Base-by-base conservation (phyloP, 2,888 invertebrate species). In the Agapostemon virescens region DNA sequence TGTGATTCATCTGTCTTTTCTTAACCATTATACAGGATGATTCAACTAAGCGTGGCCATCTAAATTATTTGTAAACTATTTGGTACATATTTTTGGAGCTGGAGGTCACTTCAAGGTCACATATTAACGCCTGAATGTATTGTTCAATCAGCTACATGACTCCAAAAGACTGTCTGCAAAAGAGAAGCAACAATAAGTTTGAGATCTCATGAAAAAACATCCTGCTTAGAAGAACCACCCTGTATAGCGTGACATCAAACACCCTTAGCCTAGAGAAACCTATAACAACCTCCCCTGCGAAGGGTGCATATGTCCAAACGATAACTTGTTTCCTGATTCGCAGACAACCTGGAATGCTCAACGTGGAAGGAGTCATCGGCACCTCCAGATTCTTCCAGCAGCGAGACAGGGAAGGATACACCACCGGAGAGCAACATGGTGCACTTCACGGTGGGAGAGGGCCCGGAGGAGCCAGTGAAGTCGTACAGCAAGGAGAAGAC, bases 381-480 rank as follows among this genome's bases (percentile, higher is more conserved):
- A 61, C 92, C 92, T 3, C 93, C 93, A 9, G 94, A 94, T 87
- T 94, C 94, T 0, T 94, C 94, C 33, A 94, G 94, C 84, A 94
- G 94, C 85, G 94, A 94, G 84, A 93, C 93, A 17, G 94, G 94
- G 70, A 94, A 93, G 88, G 94, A 93, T 11, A 92, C 92, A 17
- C 92, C 92, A 13, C 92, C 92, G n/a, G 92, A 92, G 84, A 81
- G 86, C n/a, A 81, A 40, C 33, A 83, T 79, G 7, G 92, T 92
- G 9, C 92, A 91, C 70, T 92, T 93, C 78, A 91, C 89, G 20
- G 86, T 92, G 23, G 92, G 92, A 64, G 92, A 92, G 30, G 89
- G 87, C 5, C 79, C 76, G 45, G 90, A 89, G 30, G 85, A 86
- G 40, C 61, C 82, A 9, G 66, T 69, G 55, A 83, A 63, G 13